phyloP scores from a whole-genome alignment of 2,888 invertebrate genomes.

The Gerris lacustris region DNA sequence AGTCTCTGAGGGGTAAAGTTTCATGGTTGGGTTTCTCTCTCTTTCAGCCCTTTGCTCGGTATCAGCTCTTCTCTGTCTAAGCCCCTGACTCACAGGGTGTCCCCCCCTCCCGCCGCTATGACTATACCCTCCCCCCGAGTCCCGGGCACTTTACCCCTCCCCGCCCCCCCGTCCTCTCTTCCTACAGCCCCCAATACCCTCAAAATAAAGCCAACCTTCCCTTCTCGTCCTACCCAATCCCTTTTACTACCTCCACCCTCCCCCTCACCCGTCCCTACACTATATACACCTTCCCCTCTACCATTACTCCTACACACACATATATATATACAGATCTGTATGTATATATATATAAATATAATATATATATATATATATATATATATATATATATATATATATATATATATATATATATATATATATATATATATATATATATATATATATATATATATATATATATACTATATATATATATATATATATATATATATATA shows the following conservation, averaged over 20 bases:
- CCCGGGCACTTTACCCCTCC: neutral
- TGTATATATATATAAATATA: neutral
- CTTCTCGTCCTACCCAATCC: neutral
- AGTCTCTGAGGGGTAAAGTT: slow-evolving; percentile 1
- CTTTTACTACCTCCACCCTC: neutral
- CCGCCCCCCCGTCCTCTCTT: no score
- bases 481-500: no score
- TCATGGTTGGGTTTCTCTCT: neutral
- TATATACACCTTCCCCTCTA: neutral
- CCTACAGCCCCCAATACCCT: slow-evolving; percentile 1
- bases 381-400: slow-evolving; percentile 1
- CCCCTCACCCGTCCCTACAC: neutral
- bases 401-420: slow-evolving; percentile 5
- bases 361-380: neutral
- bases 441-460: no score
- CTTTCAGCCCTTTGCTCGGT: neutral
- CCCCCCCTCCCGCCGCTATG: slow-evolving; percentile 1
- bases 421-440: no score
- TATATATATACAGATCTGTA: neutral
- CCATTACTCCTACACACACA: neutral
- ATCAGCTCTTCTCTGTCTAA: neutral
- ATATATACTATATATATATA: no score
- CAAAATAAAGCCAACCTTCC: slow-evolving; percentile 1
- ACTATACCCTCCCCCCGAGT: neutral
- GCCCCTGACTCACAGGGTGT: neutral